Percentiles rank a stretch among this genome's conserved stretches.
Conservation (phyloP, 2,113 vertebrate species). For the Pao palembangensis region DNA sequence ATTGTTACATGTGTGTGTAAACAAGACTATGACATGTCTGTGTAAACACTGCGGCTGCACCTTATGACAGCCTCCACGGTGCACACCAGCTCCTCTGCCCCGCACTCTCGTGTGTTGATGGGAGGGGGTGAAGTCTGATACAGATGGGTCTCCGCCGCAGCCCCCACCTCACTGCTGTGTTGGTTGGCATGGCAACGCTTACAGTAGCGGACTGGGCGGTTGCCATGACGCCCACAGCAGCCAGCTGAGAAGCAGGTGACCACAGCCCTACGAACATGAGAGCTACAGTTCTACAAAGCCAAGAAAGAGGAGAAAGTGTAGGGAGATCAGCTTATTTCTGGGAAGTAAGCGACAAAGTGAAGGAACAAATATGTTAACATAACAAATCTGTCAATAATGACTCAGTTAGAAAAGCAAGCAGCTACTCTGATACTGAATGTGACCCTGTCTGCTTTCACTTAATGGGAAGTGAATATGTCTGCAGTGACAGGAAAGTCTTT, state of each 20-base stretch:
- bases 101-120: conserved; percentile 96
- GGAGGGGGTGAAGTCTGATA: conserved; percentile 98
- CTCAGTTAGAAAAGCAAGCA: conserved; percentile 1
- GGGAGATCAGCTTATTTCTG: conserved; percentile 20
- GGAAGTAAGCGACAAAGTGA: conserved; percentile 8
- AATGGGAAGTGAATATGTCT: conserved; percentile 29
- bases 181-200: conserved; percentile 98
- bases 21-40: background rate
- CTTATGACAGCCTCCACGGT: conserved; percentile 97
- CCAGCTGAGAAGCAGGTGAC: conserved; percentile 98
- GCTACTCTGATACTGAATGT: conserved; percentile 9
- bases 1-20: background rate
- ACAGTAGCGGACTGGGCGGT: conserved; percentile 96
- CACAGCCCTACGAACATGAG: conserved; percentile 93
- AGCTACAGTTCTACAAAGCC: conserved; percentile 90
- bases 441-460: background rate
- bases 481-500: conserved; percentile 27
- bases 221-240: conserved; percentile 96
- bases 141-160: conserved; percentile 89
- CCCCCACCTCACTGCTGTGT: conserved; percentile 92
- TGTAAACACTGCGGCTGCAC: conserved; percentile 61
- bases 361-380: conserved; percentile 13
- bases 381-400: conserved; percentile 10
- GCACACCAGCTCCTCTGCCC: conserved; percentile 95
- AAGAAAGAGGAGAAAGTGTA: conserved; percentile 10